Evolutionary conservation across 2,113 vertebrate species (phyloP), one percentile per base, ranked within the genome.

Genomic region (Trematomus loennbergii): DNA sequence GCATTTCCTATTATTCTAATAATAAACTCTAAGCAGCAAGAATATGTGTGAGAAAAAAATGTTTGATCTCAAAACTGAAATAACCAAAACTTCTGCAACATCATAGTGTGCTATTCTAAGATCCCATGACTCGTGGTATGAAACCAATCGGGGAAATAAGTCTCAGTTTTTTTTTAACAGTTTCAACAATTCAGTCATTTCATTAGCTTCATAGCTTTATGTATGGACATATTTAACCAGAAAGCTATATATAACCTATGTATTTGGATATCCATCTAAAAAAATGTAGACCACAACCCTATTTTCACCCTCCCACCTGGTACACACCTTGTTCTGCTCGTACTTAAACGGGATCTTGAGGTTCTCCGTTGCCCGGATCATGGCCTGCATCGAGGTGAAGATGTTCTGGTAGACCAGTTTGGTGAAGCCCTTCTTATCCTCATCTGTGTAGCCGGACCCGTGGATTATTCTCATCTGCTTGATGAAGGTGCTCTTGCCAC

Each of bases 401-500:
- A 97, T 96, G 89, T 98, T 98, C 93, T 97, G 97, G 89, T 96
- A 96, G 54, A 98, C 94, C 12, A 98, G 93, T 10, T 94, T 95
- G 74, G 96, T 95, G 83, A 96, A 98, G 73, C 92, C 95, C 80
- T 90, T 95, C 65, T 96, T 95, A 36, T 98, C 97, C 18, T 97
- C 96, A 52, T 97, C 97, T 0, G 96, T 96, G 92, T 96, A 98
- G 77, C 97, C 97, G 0, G 95, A 89, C 0, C 97, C 97, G 0
- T 98, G 96, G 86, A 98, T 97, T 85, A 97, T 97, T 22, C 96
- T 94, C 97, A 98, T 96, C 89, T 98, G 97, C 70, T 98, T 98
- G 91, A 98, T 97, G 87, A 97, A 98, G 0, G 97, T 98, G 88
- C 97, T 98, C 82, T 98, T 98, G 3, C 97, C 97, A 4, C 97